Conservation (phyloP, 2,113 vertebrate species). For the Camelus dromedarius region DNA sequence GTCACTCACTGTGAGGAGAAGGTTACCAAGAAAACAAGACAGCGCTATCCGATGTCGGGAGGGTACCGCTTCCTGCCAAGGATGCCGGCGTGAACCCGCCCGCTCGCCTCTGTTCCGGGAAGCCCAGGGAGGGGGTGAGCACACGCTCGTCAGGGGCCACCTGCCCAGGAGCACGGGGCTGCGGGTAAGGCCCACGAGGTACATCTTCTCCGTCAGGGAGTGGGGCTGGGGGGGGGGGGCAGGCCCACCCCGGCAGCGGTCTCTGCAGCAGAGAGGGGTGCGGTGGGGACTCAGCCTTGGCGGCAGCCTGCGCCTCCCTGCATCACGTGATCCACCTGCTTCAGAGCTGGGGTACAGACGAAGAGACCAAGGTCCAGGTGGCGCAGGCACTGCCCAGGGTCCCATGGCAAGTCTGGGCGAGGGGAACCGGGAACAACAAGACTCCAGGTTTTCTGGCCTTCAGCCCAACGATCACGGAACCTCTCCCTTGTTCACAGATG, state of each 20-base stretch:
- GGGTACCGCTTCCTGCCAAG: slow-evolving; percentile 72
- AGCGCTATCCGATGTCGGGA: slow-evolving; percentile 60
- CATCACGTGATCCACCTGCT: neutral
- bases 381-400: neutral
- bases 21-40: slow-evolving; percentile 79
- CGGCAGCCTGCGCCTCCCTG: neutral
- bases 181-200: neutral
- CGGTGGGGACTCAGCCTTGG: neutral
- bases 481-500: neutral
- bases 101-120: neutral
- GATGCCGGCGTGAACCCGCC: neutral
- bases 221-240: slow-evolving; percentile 41
- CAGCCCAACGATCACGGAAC: neutral
- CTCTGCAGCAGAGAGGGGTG: slow-evolving; percentile 17
- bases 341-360: neutral
- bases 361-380: neutral
- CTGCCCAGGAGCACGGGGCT: neutral
- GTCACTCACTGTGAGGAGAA: slow-evolving; percentile 60
- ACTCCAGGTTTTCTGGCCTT: neutral
- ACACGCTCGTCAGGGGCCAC: fast-evolving
- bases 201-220: slow-evolving; percentile 47
- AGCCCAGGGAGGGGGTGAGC: neutral
- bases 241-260: slow-evolving; percentile 61
- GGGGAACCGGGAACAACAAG: neutral
- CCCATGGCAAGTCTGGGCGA: fast-evolving